phyloP scores from a whole-genome alignment of 2,113 vertebrate genomes.

The Pantherophis guttatus region DNA sequence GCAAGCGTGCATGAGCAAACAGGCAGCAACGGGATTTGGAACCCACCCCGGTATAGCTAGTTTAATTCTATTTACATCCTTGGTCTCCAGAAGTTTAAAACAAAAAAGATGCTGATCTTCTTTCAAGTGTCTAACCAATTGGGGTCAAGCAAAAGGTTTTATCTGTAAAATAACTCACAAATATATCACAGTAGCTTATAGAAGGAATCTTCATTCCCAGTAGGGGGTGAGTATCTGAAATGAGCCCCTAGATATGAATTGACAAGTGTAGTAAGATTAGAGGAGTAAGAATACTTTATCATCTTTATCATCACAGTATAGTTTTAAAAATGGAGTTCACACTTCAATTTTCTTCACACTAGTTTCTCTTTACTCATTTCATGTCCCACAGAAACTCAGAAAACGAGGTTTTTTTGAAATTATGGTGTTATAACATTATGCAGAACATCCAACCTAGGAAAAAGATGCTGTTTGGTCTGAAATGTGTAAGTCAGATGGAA shows the following conservation, averaged over 20 bases:
- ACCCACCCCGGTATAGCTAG: background rate
- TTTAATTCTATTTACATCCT: background rate
- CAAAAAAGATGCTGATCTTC: background rate
- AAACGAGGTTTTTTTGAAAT: background rate
- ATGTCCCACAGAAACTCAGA: background rate
- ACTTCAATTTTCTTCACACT: background rate
- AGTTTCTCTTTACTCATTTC: background rate
- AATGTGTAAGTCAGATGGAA: background rate
- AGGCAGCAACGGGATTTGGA: no score
- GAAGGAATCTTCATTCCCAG: background rate
- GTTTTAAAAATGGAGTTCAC: background rate
- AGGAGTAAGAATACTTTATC: background rate
- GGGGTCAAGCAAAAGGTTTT: background rate
- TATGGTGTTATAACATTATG: background rate
- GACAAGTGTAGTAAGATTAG: background rate
- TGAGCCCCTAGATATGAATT: background rate
- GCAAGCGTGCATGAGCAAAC: no score
- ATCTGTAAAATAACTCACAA: background rate
- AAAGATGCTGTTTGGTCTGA: background rate
- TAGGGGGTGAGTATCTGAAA: background rate
- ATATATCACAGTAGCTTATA: background rate
- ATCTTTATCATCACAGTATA: background rate
- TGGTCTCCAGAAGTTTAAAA: background rate
- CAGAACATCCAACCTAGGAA: background rate
- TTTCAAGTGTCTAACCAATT: background rate